These are phyloP conservation scores for Dendrolimus punctatus DNA, from an alignment of 1,140 invertebrate species.

Conservation along the genomic window DNA sequence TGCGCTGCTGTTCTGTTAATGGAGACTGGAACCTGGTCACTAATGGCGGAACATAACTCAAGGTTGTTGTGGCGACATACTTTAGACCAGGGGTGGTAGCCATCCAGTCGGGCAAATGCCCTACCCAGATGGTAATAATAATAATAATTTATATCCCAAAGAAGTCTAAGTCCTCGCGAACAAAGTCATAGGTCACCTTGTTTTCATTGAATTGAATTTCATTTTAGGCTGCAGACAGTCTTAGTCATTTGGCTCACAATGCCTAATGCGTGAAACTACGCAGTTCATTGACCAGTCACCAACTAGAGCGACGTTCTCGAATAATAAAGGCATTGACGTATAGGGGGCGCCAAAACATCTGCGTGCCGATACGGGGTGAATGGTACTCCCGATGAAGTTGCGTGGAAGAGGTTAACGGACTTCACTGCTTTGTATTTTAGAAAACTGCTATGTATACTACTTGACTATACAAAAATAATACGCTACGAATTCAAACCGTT, in stretches of 20 bases:
- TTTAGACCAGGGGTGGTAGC: too few species aligned
- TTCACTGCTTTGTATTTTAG: constrained; percentile 10
- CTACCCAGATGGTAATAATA: too few species aligned
- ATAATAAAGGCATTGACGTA: constrained; percentile 30
- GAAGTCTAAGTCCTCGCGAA: too few species aligned
- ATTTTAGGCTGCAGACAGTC: too few species aligned
- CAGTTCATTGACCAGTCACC: constrained; percentile 27
- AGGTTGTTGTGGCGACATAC: too few species aligned
- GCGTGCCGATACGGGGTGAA: constrained; percentile 15
- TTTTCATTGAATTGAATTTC: too few species aligned
- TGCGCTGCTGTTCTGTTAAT: too few species aligned
- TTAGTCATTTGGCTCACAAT: not conserved
- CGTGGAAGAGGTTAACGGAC: constrained; percentile 23
- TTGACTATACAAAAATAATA: constrained; percentile 6
- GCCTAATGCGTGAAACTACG: not conserved
- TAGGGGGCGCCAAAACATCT: constrained; percentile 27
- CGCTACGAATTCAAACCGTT: constrained; percentile 1
- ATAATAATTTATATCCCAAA: too few species aligned
- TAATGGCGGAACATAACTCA: too few species aligned
- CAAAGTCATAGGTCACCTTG: too few species aligned
- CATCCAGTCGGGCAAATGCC: too few species aligned
- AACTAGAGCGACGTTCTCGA: constrained; percentile 24
- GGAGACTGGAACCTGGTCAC: too few species aligned
- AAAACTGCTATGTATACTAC: constrained; percentile 8
- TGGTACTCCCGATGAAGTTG: constrained; percentile 18